Percentiles rank a stretch among this genome's conserved stretches.
Conservation (phyloP, 2,888 invertebrate genomes). For the Leptura quadrifasciata region DNA sequence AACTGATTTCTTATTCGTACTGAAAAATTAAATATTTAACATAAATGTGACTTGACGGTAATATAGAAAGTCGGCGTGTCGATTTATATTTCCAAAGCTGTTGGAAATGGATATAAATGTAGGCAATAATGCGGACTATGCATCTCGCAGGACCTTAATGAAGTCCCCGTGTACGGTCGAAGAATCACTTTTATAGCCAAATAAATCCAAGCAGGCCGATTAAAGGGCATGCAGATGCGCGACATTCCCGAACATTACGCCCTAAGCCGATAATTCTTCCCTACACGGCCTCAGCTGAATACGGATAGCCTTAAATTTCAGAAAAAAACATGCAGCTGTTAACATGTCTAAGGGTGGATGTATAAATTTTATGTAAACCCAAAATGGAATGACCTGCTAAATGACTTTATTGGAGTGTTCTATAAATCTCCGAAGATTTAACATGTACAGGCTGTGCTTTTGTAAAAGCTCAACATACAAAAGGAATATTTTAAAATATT, state of each 20-base stretch:
- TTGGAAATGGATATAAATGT: constrained; percentile 72
- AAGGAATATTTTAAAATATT: too few relatives aligned
- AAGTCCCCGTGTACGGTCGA: constrained; percentile 71
- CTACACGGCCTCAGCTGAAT: constrained; percentile 63
- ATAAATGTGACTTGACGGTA: constrained; percentile 12
- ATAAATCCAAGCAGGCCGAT: constrained; percentile 71
- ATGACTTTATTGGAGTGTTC: constrained; percentile 47
- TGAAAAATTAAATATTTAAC: not conserved
- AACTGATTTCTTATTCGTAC: not conserved
- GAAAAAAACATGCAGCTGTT: constrained; percentile 54
- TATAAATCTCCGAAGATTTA: constrained; percentile 39
- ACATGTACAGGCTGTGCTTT: constrained; percentile 29
- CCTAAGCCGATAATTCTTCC: constrained; percentile 68
- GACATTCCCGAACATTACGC: constrained; percentile 64
- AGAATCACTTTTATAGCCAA: constrained; percentile 72
- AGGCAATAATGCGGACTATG: constrained; percentile 72
- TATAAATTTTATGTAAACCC: constrained; percentile 50
- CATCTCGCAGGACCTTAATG: constrained; percentile 72
- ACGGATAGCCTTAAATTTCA: constrained; percentile 62
- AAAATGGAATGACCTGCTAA: constrained; percentile 49
- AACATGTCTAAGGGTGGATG: constrained; percentile 50
- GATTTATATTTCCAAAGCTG: constrained; percentile 67
- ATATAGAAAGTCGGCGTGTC: constrained; percentile 28
- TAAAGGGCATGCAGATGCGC: constrained; percentile 71
- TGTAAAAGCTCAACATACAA: not conserved